phyloP scores from a whole-genome alignment of 2,888 invertebrate genomes.

The Coenonympha arcania region DNA sequence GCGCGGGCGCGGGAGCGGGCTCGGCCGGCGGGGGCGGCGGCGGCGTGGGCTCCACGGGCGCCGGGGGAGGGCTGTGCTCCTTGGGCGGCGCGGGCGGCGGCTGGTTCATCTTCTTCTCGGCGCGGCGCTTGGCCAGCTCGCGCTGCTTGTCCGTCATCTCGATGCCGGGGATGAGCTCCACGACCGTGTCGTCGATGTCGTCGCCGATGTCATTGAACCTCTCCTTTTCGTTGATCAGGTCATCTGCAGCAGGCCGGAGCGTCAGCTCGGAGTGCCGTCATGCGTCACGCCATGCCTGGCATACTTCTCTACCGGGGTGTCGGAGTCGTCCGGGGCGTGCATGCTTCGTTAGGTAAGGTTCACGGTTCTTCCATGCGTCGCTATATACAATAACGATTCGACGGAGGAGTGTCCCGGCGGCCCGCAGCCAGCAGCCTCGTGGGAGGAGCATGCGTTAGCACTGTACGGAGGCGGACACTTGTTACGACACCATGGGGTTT shows the following conservation, averaged over 20 bases:
- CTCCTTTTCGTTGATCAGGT: constrained; percentile 90
- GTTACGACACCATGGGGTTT: constrained; percentile 41
- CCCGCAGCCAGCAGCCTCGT: constrained; percentile 16
- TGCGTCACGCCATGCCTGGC: constrained; percentile 30
- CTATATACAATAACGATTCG: constrained; percentile 13
- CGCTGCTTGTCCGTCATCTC: constrained; percentile 46
- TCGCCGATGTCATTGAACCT: constrained; percentile 93
- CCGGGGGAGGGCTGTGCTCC: constrained; percentile 40
- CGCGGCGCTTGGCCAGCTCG: constrained; percentile 13
- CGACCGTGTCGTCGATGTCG: constrained; percentile 94
- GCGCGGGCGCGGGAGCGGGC: constrained; percentile 35
- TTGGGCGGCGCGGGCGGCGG: constrained; percentile 34
- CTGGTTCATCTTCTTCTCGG: constrained; percentile 20
- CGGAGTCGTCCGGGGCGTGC: constrained; percentile 21
- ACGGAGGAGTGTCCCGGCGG: constrained; percentile 18
- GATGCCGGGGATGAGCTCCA: constrained; percentile 81
- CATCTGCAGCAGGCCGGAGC: constrained; percentile 77
- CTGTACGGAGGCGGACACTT: constrained; percentile 26
- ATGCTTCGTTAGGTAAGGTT: constrained; percentile 31
- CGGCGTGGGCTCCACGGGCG: constrained; percentile 32
- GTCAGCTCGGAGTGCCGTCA: constrained; percentile 28
- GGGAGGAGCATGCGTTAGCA: constrained; percentile 34
- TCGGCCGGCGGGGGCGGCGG: constrained; percentile 35
- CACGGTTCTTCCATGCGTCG: constrained; percentile 21
- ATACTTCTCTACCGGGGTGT: constrained; percentile 18